Percentiles rank a stretch among this genome's conserved stretches.
Conservation (phyloP, 2,888 invertebrate genomes). For the Drosophila monieri region DNA sequence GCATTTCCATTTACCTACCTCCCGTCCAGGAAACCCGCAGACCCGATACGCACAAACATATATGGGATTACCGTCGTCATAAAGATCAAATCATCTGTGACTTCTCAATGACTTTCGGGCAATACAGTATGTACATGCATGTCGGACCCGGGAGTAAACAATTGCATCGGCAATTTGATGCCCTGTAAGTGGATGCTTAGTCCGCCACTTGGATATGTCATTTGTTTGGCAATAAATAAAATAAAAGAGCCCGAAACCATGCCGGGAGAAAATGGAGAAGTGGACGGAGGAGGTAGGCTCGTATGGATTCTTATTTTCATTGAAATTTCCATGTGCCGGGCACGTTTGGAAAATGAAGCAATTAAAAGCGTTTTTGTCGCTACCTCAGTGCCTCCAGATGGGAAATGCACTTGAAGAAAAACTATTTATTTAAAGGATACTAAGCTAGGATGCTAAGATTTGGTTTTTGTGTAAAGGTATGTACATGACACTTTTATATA, state of each 20-base stretch:
- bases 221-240: slow-evolving; percentile 71
- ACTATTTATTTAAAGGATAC: not conserved
- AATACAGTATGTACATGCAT: not conserved
- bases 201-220: slow-evolving; percentile 63
- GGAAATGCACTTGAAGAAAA: not conserved
- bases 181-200: slow-evolving; percentile 73
- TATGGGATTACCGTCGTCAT: slow-evolving; percentile 1
- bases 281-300: not conserved
- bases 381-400: slow-evolving; percentile 2
- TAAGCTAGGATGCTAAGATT: not conserved
- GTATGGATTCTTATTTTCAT: slow-evolving; percentile 4
- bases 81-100: slow-evolving; percentile 65
- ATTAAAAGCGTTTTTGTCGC: slow-evolving; percentile 32
- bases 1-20: slow-evolving; percentile 8
- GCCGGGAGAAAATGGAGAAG: not conserved
- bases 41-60: slow-evolving; percentile 3
- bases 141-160: slow-evolving; percentile 12
- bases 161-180: slow-evolving; percentile 25
- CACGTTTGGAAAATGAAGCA: slow-evolving; percentile 41
- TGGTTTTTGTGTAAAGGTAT: not conserved
- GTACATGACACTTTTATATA: not conserved
- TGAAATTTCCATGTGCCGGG: slow-evolving; percentile 22
- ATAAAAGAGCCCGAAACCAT: slow-evolving; percentile 12
- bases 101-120: slow-evolving; percentile 42
- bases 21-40: slow-evolving; percentile 4